phyloP scores from a whole-genome alignment of 2,797 vertebrate genomes.

The Mus caroli region DNA sequence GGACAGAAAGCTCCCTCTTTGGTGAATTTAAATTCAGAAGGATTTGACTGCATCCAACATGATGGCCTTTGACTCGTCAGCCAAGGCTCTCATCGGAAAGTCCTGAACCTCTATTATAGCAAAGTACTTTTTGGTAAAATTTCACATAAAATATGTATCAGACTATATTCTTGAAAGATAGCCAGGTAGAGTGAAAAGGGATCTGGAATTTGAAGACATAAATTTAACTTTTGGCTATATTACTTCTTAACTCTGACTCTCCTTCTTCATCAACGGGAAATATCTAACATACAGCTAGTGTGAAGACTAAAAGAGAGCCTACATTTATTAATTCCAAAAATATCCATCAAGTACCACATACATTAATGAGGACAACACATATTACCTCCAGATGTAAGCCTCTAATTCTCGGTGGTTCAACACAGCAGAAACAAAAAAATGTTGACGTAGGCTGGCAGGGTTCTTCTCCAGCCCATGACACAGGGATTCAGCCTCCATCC shows the following conservation, averaged over 20 bases:
- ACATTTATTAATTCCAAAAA: not conserved
- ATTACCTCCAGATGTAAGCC: not conserved
- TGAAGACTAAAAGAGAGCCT: not conserved
- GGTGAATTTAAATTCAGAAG: not conserved
- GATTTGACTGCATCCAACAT: not conserved
- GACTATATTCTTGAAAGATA: conserved; percentile 55
- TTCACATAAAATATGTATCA: conserved; percentile 67
- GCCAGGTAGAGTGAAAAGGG: conserved; percentile 44
- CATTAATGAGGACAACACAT: not conserved
- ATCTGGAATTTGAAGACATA: conserved; percentile 52
- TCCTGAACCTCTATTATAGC: conserved; percentile 33
- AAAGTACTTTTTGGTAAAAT: conserved; percentile 52
- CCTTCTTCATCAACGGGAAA: conserved; percentile 44
- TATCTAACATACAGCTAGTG: not conserved
- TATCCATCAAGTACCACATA: not conserved
- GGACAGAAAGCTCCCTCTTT: not conserved
- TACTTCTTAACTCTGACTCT: conserved; percentile 46
- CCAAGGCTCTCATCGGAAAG: conserved; percentile 19
- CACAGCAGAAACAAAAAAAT: not conserved
- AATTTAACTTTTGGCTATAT: conserved; percentile 60
- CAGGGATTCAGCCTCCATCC: not conserved
- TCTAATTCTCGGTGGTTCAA: not conserved
- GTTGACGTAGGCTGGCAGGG: not conserved
- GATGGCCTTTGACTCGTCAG: not conserved
- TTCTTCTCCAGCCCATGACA: not conserved